Base-by-base conservation (phyloP, 2,797 vertebrate species). In the Protonibea diacanthus region DNA sequence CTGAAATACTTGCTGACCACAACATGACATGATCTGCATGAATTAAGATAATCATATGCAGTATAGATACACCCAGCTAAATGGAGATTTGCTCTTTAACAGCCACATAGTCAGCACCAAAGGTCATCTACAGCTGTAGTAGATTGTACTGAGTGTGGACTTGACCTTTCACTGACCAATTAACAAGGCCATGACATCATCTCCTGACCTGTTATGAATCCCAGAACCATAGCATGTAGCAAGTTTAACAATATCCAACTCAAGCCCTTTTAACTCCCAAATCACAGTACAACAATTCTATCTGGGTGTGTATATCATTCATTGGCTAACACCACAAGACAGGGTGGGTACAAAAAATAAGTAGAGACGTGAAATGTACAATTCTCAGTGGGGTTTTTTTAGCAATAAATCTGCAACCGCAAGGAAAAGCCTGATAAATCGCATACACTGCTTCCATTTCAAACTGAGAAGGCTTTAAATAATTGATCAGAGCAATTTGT, bases 131-230 rank as follows among this genome's bases (percentile, higher is more conserved):
- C 20, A 67, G 38, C 29, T 62, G 59, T 57, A 61, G 52, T 44
- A 17, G 48, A 76, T 47, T 76, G 52, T 63, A 58, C 3, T 17
- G 14, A 66, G 11, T 64, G 33, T 65, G 45, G 45, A 49, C 14
- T 40, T 86, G 74, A 83, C 78, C 76, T 86, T 89, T 89, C 45
- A 48, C 48, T 72, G 23, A 45, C 55, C 44, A 58, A 17, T 63
- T 51, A 70, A 71, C 53, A 68, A 69, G 14, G 53, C 44, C 20
- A 80, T 90, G 78, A 74, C 68, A 68, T 82, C 74, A 86, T 76
- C 29, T 63, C 21, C 15, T 80, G 82, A 83, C 72, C 69, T 45
- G 25, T 57, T 68, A 47, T 7, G 1, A 70, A 69, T 63, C 40
- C 14, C n/a, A 51, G 25, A 40, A 44, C 48, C 21, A 78, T 40